Base-by-base conservation (phyloP, 2,797 vertebrate genomes). In the Echeneis naucrates region DNA sequence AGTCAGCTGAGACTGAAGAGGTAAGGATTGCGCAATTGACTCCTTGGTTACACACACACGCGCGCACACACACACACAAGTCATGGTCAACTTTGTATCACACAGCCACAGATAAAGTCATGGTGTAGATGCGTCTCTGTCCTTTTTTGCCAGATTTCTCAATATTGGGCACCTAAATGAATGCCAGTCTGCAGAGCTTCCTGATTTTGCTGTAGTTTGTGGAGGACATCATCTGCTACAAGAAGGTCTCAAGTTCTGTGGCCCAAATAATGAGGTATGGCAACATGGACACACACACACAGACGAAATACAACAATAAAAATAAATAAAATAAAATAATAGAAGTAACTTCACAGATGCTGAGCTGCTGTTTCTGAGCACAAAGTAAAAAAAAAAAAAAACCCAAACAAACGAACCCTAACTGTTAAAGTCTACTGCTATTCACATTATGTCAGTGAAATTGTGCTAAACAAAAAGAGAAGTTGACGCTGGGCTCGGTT, bases 161-260 rank as follows among this genome's bases (percentile, higher is more conserved):
- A 59, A 60, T 16, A 3, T 8, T 3, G 9, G 37, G 0, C 17
- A 27, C n/a, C 5, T 37, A 23, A 23, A 24, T 48, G 26, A 45
- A 62, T 16, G 51, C 61, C 61, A 51, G 48, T 9, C 10, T 52
- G 61, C 47, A 38, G 10, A 38, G 47, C 32, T 44, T 48, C 59
- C 44, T 47, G 44, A 63, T 23, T 8, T 16, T 38, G 23, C 47
- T 13, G 17, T 48, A 38, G 17, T 52, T 30, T 21, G 24, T 40
- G 10, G 4, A 35, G 5, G 48, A 52, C 17, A 3, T 40, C 24
- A 52, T 17, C 33, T n/a, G 33, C 19, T 47, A 40, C 23, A 17
- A 62, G 32, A 37, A 4, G 35, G 35, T 12, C 35, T 37, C 35
- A 35, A 12, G 35, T 26, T 50, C 32, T 35, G 21, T 35, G 45